These are phyloP conservation scores for Pogonocichla stellata DNA, from an alignment of 2,113 vertebrate genomes.

Conservation along the genomic window DNA sequence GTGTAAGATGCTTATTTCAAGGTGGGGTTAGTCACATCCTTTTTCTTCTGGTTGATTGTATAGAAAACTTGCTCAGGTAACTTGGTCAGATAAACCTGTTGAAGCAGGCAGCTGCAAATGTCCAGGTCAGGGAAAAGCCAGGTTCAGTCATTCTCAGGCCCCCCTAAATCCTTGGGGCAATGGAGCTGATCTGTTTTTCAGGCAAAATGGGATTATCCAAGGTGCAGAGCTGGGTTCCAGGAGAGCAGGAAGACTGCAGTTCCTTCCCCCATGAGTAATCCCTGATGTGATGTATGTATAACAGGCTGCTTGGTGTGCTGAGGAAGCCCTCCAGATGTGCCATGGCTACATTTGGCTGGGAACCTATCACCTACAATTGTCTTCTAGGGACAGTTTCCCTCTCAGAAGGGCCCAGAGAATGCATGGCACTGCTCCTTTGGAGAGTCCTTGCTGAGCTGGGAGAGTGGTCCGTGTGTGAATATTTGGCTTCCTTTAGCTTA, in stretches of 20 bases:
- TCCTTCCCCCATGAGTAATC: neutral
- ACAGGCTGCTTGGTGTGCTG: neutral
- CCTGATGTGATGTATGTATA: too few species aligned
- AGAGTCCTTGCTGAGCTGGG: neutral
- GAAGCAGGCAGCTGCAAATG: neutral
- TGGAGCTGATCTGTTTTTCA: neutral
- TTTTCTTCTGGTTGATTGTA: neutral
- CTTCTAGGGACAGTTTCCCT: neutral
- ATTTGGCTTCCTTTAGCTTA: neutral
- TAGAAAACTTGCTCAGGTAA: neutral
- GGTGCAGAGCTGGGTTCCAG: neutral
- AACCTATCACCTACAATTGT: fast-evolving
- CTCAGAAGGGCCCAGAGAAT: neutral
- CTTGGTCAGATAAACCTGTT: neutral
- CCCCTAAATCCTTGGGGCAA: neutral
- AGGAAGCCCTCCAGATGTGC: neutral
- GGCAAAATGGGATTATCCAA: neutral
- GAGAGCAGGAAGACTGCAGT: neutral
- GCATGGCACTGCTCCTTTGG: neutral
- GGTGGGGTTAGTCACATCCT: neutral
- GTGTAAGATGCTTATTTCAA: neutral
- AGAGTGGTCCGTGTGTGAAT: neutral
- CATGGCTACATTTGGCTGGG: neutral
- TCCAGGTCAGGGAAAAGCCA: neutral
- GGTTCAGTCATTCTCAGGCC: neutral